A percentile compares a stretch with the other conserved stretches of the same genome.
phyloP scores from a whole-genome alignment of 2,888 invertebrate species.

The Lepidochrysops patricia region DNA sequence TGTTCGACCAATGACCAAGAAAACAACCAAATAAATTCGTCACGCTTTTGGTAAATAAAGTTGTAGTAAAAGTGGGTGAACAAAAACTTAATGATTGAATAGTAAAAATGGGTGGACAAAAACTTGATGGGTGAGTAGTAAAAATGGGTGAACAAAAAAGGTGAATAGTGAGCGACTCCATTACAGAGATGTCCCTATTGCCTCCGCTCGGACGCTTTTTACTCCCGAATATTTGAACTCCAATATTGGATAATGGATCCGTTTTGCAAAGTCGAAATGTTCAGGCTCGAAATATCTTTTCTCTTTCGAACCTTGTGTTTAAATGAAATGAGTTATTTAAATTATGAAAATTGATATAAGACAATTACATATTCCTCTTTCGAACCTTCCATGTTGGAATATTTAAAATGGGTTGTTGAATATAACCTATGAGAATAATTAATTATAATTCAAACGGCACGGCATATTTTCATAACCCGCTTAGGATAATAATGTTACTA shows the following conservation, averaged over 20 bases:
- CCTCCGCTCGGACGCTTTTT: slow-evolving; percentile 21
- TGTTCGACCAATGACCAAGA: not conserved
- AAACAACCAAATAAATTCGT: not conserved
- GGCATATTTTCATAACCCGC: too few species aligned
- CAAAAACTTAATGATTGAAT: not conserved
- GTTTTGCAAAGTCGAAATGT: not conserved
- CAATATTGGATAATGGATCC: slow-evolving; percentile 6
- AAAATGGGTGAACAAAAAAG: not conserved
- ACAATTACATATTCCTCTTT: too few species aligned
- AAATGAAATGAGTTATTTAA: not conserved
- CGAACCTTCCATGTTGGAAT: too few species aligned
- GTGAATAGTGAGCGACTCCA: slow-evolving; percentile 15
- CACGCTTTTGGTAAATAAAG: too few species aligned
- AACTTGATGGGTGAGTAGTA: not conserved
- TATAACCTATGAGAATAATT: too few species aligned
- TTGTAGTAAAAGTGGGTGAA: too few species aligned
- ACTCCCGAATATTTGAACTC: slow-evolving; percentile 17
- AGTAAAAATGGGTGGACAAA: not conserved
- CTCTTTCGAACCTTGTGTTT: not conserved
- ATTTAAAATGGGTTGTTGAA: too few species aligned
- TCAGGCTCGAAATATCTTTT: not conserved
- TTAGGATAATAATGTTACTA: too few species aligned
- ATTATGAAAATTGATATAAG: too few species aligned
- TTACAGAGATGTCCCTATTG: slow-evolving; percentile 22
- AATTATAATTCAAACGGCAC: too few species aligned